phyloP scores from a whole-genome alignment of 1,140 invertebrate species.

The Subanguina moxae region DNA sequence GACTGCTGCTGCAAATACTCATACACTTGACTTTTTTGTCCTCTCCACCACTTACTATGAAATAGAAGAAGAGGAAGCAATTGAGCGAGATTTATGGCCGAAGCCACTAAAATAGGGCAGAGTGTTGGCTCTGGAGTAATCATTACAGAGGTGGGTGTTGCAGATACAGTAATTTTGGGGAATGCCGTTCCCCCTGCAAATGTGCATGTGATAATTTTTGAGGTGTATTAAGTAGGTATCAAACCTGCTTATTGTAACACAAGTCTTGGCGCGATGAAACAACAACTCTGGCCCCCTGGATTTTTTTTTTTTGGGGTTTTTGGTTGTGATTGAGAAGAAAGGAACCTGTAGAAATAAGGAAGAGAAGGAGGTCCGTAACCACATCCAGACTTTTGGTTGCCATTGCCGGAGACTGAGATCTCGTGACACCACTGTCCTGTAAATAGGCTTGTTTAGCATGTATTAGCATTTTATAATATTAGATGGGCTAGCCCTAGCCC shows the following conservation, averaged over 20 bases:
- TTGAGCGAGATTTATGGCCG: conserved; percentile 21
- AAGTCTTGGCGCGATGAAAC: conserved; percentile 40
- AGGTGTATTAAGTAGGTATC: background rate
- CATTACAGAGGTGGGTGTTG: conserved; percentile 48
- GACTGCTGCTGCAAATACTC: background rate
- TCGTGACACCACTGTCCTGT: conserved; percentile 53
- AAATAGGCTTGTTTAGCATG: background rate
- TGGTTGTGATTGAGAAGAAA: too few relatives aligned
- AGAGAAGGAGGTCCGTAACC: conserved; percentile 55
- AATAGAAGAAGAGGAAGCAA: background rate
- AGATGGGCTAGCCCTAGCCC: too few relatives aligned
- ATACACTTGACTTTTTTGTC: background rate
- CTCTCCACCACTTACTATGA: conserved; percentile 4
- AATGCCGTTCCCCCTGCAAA: conserved; percentile 32
- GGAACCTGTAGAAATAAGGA: conserved; percentile 46
- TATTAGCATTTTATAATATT: background rate
- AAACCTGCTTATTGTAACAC: conserved; percentile 40
- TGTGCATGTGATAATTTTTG: background rate
- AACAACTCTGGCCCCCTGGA: conserved; percentile 42
- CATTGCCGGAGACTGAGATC: conserved; percentile 36
- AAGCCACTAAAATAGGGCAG: background rate
- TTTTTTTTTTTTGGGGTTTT: too few relatives aligned
- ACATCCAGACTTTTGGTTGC: conserved; percentile 35
- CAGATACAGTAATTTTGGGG: conserved; percentile 51
- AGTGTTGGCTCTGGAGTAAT: conserved; percentile 6